These are phyloP conservation scores for Poeciliopsis turrubarensis DNA, from an alignment of 2,113 vertebrate genomes.

Conservation along the genomic window DNA sequence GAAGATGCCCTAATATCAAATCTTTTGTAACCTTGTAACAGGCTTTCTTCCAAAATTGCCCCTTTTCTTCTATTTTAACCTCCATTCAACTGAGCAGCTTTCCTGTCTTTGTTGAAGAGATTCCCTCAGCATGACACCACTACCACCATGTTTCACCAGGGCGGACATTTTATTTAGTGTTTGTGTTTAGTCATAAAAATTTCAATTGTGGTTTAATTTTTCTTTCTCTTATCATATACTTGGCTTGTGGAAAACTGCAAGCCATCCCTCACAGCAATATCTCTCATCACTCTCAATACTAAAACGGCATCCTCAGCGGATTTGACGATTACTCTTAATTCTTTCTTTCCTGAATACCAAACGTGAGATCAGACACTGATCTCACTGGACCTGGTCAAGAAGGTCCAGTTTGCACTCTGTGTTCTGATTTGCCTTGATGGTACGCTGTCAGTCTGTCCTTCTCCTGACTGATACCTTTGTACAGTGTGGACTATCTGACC, in stretches of 20 bases:
- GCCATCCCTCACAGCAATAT: neutral
- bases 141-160: neutral
- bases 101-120: no score
- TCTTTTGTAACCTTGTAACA: no score
- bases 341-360: neutral
- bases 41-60: no score
- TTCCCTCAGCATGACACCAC: neutral
- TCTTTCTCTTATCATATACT: neutral
- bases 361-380: neutral
- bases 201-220: neutral
- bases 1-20: no score
- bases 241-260: neutral
- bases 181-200: neutral
- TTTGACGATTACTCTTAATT: no score
- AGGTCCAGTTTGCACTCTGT: neutral
- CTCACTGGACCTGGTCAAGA: no score
- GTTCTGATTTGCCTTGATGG: neutral
- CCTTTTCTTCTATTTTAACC: no score
- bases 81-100: no score
- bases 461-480: no score
- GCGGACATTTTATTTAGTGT: neutral
- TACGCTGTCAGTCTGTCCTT: neutral
- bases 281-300: neutral
- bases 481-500: no score
- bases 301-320: no score